Conservation (phyloP, 2,797 vertebrate species). For the Squalus acanthias region DNA sequence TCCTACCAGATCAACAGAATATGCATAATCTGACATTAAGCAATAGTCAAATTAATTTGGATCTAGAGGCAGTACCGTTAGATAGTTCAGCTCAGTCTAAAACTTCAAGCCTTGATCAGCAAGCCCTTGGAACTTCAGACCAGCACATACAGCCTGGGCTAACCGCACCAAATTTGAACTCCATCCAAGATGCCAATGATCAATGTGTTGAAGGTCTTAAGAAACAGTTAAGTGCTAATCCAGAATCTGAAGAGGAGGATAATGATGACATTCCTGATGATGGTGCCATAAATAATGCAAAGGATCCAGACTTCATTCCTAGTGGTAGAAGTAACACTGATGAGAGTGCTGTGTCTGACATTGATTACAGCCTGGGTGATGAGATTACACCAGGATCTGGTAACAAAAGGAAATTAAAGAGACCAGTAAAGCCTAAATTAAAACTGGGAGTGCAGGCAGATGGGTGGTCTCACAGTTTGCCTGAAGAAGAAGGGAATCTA, state of each 20-base stretch:
- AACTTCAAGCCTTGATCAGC: conserved; percentile 58
- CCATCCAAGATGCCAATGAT: conserved; percentile 60
- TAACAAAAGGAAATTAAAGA: conserved; percentile 52
- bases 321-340: conserved; percentile 65
- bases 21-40: conserved; percentile 75
- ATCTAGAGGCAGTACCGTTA: conserved; percentile 58
- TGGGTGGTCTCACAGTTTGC: conserved; percentile 59
- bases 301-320: conserved; percentile 65
- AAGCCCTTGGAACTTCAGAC: conserved; percentile 57
- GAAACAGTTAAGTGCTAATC: conserved; percentile 54
- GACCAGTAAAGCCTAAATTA: conserved; percentile 48
- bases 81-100: conserved; percentile 55
- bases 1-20: conserved; percentile 67
- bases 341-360: conserved; percentile 62
- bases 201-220: conserved; percentile 53
- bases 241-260: conserved; percentile 58
- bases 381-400: conserved; percentile 60
- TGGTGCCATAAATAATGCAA: conserved; percentile 59
- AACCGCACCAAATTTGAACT: conserved; percentile 52
- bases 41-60: conserved; percentile 71
- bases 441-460: conserved; percentile 49
- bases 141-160: conserved; percentile 56
- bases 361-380: conserved; percentile 62
- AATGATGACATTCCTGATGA: conserved; percentile 54
- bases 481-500: conserved; percentile 67